phyloP scores from a whole-genome alignment of 2,888 invertebrate species.

The Nomada hirtipes region DNA sequence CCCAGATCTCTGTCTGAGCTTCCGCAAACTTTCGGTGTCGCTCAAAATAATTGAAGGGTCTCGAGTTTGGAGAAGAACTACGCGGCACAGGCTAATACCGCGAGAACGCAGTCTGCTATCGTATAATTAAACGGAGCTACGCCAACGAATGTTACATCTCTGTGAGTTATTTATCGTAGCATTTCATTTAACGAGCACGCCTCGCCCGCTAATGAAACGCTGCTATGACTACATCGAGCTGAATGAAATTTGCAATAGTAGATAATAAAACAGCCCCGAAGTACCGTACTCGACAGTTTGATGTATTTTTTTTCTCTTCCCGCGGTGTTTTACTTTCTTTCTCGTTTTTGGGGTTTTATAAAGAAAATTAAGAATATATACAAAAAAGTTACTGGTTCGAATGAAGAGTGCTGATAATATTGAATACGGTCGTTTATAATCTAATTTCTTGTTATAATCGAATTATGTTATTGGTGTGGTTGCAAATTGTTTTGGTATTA shows the following conservation, averaged over 20 bases:
- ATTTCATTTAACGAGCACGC: neutral
- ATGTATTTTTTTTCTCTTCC: neutral
- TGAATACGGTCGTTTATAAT: too few species aligned
- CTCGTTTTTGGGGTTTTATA: too few species aligned
- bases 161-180: neutral
- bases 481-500: too few species aligned
- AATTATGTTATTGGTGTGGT: too few species aligned
- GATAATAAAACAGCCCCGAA: neutral
- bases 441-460: too few species aligned
- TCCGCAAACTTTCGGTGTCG: neutral
- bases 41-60: neutral
- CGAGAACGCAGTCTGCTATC: neutral
- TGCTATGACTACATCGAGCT: neutral
- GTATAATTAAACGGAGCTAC: constrained; percentile 2
- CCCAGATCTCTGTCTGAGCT: neutral
- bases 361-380: too few species aligned
- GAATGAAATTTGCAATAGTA: neutral
- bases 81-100: neutral
- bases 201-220: neutral
- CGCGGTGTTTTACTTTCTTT: neutral
- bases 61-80: neutral
- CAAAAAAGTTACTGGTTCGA: too few species aligned
- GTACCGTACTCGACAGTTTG: too few species aligned
- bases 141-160: constrained; percentile 1
- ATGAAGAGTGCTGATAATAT: too few species aligned